These are phyloP conservation scores for Saccostrea glomerata DNA, from an alignment of 1,140 invertebrate species.

Conservation along the genomic window DNA sequence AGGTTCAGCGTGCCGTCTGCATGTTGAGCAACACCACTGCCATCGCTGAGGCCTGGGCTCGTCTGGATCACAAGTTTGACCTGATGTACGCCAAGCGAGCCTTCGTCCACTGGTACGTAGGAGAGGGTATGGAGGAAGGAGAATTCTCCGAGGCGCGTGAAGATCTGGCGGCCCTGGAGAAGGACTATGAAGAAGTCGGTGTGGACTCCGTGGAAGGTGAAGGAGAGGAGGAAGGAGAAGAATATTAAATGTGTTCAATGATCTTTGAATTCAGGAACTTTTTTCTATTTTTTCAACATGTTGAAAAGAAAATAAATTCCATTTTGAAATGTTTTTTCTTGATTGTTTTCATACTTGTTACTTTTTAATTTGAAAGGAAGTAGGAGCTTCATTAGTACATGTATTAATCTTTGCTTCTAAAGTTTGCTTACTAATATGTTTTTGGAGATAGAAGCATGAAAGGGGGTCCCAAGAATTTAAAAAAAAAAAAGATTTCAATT, in stretches of 20 bases:
- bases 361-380: too few relatives aligned
- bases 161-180: constrained; percentile 85
- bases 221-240: constrained; percentile 56
- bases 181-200: constrained; percentile 57
- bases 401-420: too few relatives aligned
- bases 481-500: too few relatives aligned
- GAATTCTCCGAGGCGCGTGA: constrained; percentile 90
- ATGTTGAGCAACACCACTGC: constrained; percentile 89
- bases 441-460: too few relatives aligned
- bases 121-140: constrained; percentile 87
- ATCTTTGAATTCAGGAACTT: background rate
- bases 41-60: constrained; percentile 86
- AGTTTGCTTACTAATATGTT: too few relatives aligned
- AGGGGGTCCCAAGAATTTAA: too few relatives aligned
- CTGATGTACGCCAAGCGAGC: constrained; percentile 82
- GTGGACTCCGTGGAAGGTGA: constrained; percentile 56
- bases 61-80: constrained; percentile 83
- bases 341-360: too few relatives aligned
- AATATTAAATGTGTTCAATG: constrained; percentile 46
- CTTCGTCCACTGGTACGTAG: constrained; percentile 78
- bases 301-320: too few relatives aligned
- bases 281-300: too few relatives aligned
- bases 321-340: too few relatives aligned
- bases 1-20: constrained; percentile 78
- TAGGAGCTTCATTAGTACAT: too few relatives aligned